Base-by-base conservation (phyloP, 2,888 invertebrate genomes). In the Schizotus pectinicornis region DNA sequence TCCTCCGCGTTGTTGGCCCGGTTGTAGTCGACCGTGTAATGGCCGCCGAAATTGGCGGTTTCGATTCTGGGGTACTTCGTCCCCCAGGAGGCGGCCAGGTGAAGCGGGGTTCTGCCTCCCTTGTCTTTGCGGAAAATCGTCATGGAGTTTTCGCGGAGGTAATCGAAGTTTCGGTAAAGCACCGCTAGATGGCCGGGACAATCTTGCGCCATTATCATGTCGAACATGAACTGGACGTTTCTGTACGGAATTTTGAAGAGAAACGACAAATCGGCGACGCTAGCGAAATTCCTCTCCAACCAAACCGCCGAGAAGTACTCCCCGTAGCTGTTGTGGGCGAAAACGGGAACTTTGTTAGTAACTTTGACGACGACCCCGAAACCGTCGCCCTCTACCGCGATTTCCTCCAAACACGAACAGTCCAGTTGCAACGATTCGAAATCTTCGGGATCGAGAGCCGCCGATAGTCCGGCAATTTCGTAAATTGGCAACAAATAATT, bases 271-370 rank as follows among this genome's bases (percentile, higher is more conserved):
- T 36, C 1, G 3, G 35, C 2, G 8, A 22, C 22, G 34, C 35
- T 47, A 3, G 3, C 13, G 9, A 47, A 47, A 13, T 47, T 47
- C 7, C 35, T 48, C 30, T 38, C 31, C 9, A 48, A 14, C 48
- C 48, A 48, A 33, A 38, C 13, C 11, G 37, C 22, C 30, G 48
- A 36, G 9, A 48, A 48, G 30, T 48, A 48, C 31, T 48, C 48
- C 5, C 37, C 48, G 38, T 38, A 48, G 1, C 37, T 48, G 12
- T 48, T 36, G n/a, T 48, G 48, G 12, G 48, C 38, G 11, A 48
- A 48, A 6, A 48, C 38, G 6, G 48, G 37, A 12, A 30, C n/a
- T 11, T 48, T n/a, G 1, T 38, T 37, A 30, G 3, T 37, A 8
- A 48, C 31, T 13, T 48, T 36, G 9, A 13, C 13, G 6, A 48